These are phyloP conservation scores for Candoia aspera DNA, from an alignment of 2,113 vertebrate genomes.

Conservation along the genomic window DNA sequence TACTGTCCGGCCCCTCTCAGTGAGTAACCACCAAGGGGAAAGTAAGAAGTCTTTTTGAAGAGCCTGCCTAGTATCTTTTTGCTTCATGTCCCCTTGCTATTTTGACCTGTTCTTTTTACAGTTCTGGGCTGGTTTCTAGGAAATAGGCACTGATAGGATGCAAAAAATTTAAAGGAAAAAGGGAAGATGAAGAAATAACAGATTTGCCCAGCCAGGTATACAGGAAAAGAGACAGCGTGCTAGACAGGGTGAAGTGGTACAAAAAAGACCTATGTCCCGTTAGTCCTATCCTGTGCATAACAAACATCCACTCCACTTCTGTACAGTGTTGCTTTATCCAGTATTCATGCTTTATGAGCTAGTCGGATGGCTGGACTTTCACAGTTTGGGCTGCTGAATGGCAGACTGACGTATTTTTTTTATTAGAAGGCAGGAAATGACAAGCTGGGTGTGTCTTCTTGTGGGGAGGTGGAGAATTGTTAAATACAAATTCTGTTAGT, in stretches of 20 bases:
- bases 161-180: background rate
- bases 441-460: too few species aligned
- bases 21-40: conserved; percentile 60
- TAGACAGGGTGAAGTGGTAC: background rate
- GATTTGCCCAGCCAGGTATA: too few species aligned
- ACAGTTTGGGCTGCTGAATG: background rate
- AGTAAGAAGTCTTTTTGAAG: background rate
- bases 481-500: background rate
- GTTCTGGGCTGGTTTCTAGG: background rate
- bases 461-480: background rate
- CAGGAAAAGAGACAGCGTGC: background rate
- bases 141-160: too few species aligned
- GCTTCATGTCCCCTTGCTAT: too few species aligned
- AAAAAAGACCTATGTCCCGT: background rate
- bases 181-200: background rate
- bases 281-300: background rate
- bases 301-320: background rate
- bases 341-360: background rate
- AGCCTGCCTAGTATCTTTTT: too few species aligned
- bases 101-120: background rate
- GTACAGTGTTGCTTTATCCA: background rate
- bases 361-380: background rate
- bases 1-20: conserved; percentile 85
- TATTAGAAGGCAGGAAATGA: background rate
- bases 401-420: background rate